Percentiles rank a stretch among this genome's conserved stretches.
phyloP scores from a whole-genome alignment of 2,888 invertebrate species.

The Elaeidobius kamerunicus region DNA sequence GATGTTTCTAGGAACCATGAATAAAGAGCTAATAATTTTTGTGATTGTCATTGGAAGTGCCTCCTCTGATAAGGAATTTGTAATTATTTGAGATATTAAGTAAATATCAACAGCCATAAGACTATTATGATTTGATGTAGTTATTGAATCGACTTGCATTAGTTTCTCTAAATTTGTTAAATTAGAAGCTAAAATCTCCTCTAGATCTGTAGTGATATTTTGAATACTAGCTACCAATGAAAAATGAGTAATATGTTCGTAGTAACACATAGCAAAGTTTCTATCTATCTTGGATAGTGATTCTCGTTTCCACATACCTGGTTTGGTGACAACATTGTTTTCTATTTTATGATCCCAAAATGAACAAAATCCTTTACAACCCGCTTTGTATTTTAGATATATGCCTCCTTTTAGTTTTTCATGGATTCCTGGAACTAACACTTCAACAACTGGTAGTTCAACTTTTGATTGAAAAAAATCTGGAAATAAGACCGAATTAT shows the following conservation, averaged over 20 bases:
- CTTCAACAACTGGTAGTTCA: conserved; percentile 20
- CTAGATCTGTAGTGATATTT: conserved; percentile 32
- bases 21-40: conserved; percentile 53
- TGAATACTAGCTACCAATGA: conserved; percentile 24
- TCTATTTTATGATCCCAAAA: conserved; percentile 26
- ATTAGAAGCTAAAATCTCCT: conserved; percentile 30
- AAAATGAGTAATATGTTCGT: conserved; percentile 32
- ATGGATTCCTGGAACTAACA: conserved; percentile 27
- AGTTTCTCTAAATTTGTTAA: conserved; percentile 27
- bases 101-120: conserved; percentile 36
- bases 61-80: conserved; percentile 7
- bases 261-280: conserved; percentile 21
- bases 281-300: background rate
- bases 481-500: conserved; percentile 33
- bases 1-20: conserved; percentile 28
- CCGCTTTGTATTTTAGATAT: conserved; percentile 14
- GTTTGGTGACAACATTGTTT: conserved; percentile 1
- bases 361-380: conserved; percentile 14
- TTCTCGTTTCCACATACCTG: conserved; percentile 27
- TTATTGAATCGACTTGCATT: conserved; percentile 18
- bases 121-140: conserved; percentile 1
- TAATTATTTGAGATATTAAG: conserved; percentile 36
- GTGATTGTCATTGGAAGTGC: conserved; percentile 46
- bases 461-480: conserved; percentile 1
- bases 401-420: conserved; percentile 22